Evolutionary conservation across 2,888 invertebrate genomes (phyloP), one percentile per base, ranked within the genome.

Genomic region (Xestia ashworthii): DNA sequence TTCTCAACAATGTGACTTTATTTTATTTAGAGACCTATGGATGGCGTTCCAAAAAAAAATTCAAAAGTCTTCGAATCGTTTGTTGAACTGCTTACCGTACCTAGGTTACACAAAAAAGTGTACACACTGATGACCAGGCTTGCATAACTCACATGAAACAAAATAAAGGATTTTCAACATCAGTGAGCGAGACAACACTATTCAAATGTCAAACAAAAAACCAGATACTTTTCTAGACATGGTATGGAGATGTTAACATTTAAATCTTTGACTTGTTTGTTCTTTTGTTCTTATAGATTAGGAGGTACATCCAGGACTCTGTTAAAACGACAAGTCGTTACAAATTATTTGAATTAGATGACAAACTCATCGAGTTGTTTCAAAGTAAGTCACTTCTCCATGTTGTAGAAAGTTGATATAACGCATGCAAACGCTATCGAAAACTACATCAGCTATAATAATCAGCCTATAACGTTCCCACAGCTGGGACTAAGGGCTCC

Each of bases 281-380:
- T 55, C 11, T 55, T n/a, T 80, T 64, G 58, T 9, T 64, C 11
- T 8, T 64, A 58, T 12, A 82, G 82, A 82, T 82, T 14, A 14
- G 6, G 48, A 62, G 3, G 22, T 80, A 58, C 41, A 0, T 16
- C 32, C 0, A 64, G 16, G 22, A 76, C 55, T 0, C 76, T 14
- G 58, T 1, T 19, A 44, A 50, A 32, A 48, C 62, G 16, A 14
- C 16, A 22, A 64, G 6, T 3, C 58, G 5, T 53, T 50, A 12
- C 46, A 71, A 68, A 60, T 71, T 83, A 22, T 38, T 83, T 53
- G 70, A 76, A 41, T 38, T 81, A 22, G 69, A 84, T n/a, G 25
- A 83, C 9, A 74, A 81, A 32, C 78, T 80, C 48, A 70, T 74
- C 38, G 75, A 77, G 64, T 50, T 89, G 69, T 88, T 89, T 80